These are phyloP conservation scores for Halyomorpha halys DNA, from an alignment of 1,140 invertebrate species.

Conservation along the genomic window DNA sequence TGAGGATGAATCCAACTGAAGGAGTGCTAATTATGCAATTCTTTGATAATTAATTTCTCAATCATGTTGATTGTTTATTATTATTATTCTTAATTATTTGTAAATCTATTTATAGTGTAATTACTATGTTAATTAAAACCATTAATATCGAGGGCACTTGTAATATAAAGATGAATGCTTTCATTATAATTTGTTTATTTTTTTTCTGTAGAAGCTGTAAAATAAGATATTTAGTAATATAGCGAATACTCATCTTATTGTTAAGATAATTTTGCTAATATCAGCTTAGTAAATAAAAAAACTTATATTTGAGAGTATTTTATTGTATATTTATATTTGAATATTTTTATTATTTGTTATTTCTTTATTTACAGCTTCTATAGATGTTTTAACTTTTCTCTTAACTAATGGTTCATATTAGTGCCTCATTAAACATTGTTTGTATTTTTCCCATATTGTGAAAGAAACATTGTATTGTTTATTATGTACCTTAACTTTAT, in stretches of 20 bases:
- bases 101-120: slow-evolving; percentile 14
- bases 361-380: slow-evolving; percentile 5
- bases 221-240: background rate
- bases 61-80: slow-evolving; percentile 17
- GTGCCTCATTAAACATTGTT: background rate
- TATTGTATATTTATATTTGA: no score
- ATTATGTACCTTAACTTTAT: no score
- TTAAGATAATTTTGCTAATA: no score
- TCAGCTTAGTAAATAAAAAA: no score
- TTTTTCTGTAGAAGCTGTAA: slow-evolving; percentile 11
- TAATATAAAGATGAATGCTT: slow-evolving; percentile 6
- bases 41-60: slow-evolving; percentile 12
- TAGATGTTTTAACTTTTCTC: slow-evolving; percentile 3
- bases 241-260: slow-evolving; percentile 6
- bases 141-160: slow-evolving; percentile 14
- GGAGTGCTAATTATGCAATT: slow-evolving; percentile 4
- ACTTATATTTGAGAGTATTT: no score
- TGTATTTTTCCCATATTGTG: background rate
- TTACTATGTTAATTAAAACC: slow-evolving; percentile 11
- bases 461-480: no score
- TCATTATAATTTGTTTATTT: slow-evolving; percentile 9
- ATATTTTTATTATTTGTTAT: no score
- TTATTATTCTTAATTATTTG: slow-evolving; percentile 12
- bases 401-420: background rate
- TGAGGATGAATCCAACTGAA: background rate